phyloP scores from a whole-genome alignment of 2,888 invertebrate species.

The Drosophila prolongata region DNA sequence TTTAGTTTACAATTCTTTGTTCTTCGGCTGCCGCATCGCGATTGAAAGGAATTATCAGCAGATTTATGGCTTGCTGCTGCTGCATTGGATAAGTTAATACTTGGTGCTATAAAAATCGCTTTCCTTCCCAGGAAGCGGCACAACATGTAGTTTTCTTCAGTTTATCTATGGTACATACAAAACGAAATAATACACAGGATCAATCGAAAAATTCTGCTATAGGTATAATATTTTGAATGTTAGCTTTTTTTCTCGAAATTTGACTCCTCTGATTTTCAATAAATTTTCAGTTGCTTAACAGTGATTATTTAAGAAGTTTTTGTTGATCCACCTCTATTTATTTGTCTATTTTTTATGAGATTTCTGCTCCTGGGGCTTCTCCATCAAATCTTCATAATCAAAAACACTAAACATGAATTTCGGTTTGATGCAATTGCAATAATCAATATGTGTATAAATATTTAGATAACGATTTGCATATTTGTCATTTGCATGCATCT shows the following conservation, averaged over 20 bases:
- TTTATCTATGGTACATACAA: conserved; percentile 68
- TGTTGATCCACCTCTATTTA: conserved; percentile 63
- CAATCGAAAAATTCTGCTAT: conserved; percentile 71
- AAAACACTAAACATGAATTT: conserved; percentile 72
- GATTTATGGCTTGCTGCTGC: conserved; percentile 56
- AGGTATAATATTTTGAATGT: conserved; percentile 55
- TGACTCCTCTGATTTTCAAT: conserved; percentile 6
- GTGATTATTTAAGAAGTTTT: conserved; percentile 55
- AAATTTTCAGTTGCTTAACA: conserved; percentile 57
- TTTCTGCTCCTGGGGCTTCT: conserved; percentile 45
- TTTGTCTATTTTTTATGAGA: conserved; percentile 79
- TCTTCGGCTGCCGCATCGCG: conserved; percentile 32
- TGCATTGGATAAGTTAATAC: conserved; percentile 65
- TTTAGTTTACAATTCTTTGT: conserved; percentile 52
- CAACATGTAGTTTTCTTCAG: conserved; percentile 45
- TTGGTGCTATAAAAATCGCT: conserved; percentile 47
- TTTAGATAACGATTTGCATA: conserved; percentile 52
- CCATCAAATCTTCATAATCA: conserved; percentile 54
- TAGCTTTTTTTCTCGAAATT: conserved; percentile 37
- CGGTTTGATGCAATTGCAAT: conserved; percentile 45
- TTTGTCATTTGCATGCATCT: conserved; percentile 43
- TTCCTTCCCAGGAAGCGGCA: conserved; percentile 25
- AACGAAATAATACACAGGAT: conserved; percentile 69
- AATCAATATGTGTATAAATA: conserved; percentile 65
- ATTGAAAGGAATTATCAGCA: conserved; percentile 45